Evolutionary conservation across 2,113 vertebrate genomes (phyloP), one percentile per base, ranked within the genome.

Genomic region (Myiozetetes cayanensis): DNA sequence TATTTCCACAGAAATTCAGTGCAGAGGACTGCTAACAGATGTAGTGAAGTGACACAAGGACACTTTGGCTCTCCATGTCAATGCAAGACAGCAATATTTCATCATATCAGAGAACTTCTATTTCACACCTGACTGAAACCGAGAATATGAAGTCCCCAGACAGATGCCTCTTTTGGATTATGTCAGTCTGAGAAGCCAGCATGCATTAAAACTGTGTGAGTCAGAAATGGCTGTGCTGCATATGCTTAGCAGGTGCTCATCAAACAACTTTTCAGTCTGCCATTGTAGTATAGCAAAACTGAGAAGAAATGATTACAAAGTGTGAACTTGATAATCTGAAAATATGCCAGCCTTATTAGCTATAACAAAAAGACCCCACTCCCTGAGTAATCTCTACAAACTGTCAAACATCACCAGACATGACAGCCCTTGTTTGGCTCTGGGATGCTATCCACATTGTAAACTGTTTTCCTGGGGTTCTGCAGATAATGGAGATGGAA

Each of bases 401-500:
- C 81, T 95, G 83, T 96, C 94, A 96, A 91, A 96, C 61, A 93
- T 90, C 84, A 91, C 80, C 53, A 97, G 63, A 79, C 75, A 91
- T 81, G 90, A 96, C 96, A 98, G 65, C 16, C 39, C 86, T 93
- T 82, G 33, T 81, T 74, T 91, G 95, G 87, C 91, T 96, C 63
- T 89, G 68, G 84, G 87, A 77, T 66, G 74, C 59, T 90, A 87
- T 63, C 75, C 70, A 86, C 24, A 19, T 24, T 62, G 52, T 95
- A 84, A 95, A 96, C 58, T 94, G 33, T 96, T 97, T 96, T 75
- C 62, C 67, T 95, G 37, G 25, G 71, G 62, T 94, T 96, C 84
- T 93, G 52, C 76, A 97, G 94, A 97, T 95, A 97, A 96, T 95
- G 53, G 56, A 96, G 76, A 74, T 70, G 65, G 79, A 91, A 96